Evolutionary conservation across 2,797 vertebrate genomes (phyloP).

Genomic region (Erpetoichthys calabaricus): DNA sequence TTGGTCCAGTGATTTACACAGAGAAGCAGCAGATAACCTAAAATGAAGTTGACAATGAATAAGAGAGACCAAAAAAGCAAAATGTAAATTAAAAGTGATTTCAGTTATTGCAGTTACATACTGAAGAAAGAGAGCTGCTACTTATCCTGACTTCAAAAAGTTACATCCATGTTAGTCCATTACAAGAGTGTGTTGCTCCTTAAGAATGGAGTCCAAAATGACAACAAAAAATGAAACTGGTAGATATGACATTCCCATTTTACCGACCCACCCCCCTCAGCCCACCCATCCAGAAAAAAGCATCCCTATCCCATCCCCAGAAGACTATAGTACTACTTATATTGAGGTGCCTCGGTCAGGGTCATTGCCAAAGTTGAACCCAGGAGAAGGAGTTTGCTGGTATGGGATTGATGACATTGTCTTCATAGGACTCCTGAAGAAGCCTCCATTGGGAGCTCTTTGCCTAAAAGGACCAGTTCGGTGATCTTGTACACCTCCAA

Average conservation of each 20-base stretch:
- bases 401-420: slow-evolving; percentile 98
- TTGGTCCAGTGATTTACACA: slow-evolving; percentile 52
- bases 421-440: slow-evolving; percentile 97
- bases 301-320: slow-evolving; percentile 16
- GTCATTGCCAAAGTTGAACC: slow-evolving; percentile 91
- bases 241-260: neutral
- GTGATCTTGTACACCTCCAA: slow-evolving; percentile 84
- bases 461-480: slow-evolving; percentile 96
- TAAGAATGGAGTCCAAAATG: slow-evolving; percentile 50
- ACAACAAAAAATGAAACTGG: slow-evolving; percentile 34
- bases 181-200: slow-evolving; percentile 33
- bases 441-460: slow-evolving; percentile 93
- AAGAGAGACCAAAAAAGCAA: slow-evolving; percentile 31
- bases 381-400: slow-evolving; percentile 88
- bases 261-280: slow-evolving; percentile 25
- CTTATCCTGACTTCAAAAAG: slow-evolving; percentile 44
- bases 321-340: slow-evolving; percentile 40
- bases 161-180: slow-evolving; percentile 66
- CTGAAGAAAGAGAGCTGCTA: slow-evolving; percentile 41
- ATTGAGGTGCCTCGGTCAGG: slow-evolving; percentile 98
- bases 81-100: slow-evolving; percentile 19
- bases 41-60: slow-evolving; percentile 43
- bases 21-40: slow-evolving; percentile 40
- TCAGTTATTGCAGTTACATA: slow-evolving; percentile 62
- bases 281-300: slow-evolving; percentile 27